A percentile compares a stretch with the other conserved stretches of the same genome.
Evolutionary conservation across 1,140 invertebrate genomes (phyloP).

Genomic region (Oncopeltus fasciatus): DNA sequence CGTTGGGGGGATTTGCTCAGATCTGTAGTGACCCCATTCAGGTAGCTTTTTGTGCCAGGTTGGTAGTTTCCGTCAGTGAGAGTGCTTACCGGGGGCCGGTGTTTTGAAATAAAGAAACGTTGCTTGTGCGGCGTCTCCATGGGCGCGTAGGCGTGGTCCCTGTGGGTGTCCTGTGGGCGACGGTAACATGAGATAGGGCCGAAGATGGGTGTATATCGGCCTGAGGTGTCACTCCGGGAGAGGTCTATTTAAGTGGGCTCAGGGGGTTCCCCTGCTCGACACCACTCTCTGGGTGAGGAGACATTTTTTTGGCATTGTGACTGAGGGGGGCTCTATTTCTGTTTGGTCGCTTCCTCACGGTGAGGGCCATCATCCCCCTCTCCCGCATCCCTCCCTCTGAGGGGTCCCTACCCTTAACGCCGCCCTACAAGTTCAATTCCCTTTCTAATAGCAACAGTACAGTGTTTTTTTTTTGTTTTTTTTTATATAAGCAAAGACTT

Average conservation of each 20-base stretch:
- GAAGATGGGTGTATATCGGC: neutral
- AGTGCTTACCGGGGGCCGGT: neutral
- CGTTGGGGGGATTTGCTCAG: no score
- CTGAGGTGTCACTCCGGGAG: neutral
- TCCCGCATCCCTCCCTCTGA: no score
- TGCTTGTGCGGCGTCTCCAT: neutral
- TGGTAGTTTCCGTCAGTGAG: neutral
- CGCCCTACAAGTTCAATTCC: no score
- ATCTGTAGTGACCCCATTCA: no score
- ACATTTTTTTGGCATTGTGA: conserved; percentile 8
- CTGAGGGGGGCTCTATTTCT: conserved; percentile 6
- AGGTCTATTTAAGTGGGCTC: neutral
- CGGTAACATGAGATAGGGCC: neutral
- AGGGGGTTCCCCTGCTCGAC: neutral
- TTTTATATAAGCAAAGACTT: no score
- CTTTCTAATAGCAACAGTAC: no score
- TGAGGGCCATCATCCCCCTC: no score
- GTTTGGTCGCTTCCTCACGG: no score
- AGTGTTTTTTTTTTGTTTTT: no score
- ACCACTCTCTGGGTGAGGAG: neutral
- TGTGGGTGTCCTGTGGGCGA: neutral
- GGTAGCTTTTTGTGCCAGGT: neutral
- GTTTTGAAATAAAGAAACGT: neutral
- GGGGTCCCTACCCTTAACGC: no score
- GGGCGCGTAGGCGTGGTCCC: neutral